Evolutionary conservation across 2,797 vertebrate species (phyloP).

Genomic region (Galago senegalensis): DNA sequence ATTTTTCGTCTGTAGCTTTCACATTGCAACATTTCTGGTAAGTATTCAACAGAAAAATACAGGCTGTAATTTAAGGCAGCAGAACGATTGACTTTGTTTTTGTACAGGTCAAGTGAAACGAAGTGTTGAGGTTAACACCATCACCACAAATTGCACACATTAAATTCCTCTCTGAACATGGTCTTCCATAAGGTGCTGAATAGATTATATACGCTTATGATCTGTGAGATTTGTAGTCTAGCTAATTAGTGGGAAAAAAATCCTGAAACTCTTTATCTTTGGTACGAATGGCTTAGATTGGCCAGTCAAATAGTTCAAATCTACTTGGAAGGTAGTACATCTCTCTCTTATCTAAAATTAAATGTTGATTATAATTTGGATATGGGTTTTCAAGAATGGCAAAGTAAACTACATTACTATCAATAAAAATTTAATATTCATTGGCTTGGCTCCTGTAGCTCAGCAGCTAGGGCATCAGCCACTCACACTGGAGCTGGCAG

Average conservation of each 20-base stretch:
- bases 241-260: not conserved
- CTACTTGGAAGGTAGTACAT: not conserved
- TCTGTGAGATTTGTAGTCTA: conserved; percentile 4
- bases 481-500: too few species aligned
- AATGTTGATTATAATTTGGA: conserved; percentile 56
- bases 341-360: conserved; percentile 15
- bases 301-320: not conserved
- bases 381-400: conserved; percentile 30
- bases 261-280: conserved; percentile 32
- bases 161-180: not conserved
- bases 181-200: not conserved
- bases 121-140: not conserved
- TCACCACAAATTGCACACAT: not conserved
- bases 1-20: conserved; percentile 84
- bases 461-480: too few species aligned
- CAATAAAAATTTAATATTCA: conserved; percentile 20
- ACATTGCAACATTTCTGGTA: conserved; percentile 89
- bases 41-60: conserved; percentile 60
- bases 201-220: not conserved
- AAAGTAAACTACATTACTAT: conserved; percentile 11
- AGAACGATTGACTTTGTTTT: not conserved
- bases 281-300: conserved; percentile 21
- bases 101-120: not conserved
- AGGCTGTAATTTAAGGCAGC: not conserved
- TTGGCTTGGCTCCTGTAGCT: not conserved